phyloP scores from a whole-genome alignment of 1,140 invertebrate genomes.

The Apis laboriosa region DNA sequence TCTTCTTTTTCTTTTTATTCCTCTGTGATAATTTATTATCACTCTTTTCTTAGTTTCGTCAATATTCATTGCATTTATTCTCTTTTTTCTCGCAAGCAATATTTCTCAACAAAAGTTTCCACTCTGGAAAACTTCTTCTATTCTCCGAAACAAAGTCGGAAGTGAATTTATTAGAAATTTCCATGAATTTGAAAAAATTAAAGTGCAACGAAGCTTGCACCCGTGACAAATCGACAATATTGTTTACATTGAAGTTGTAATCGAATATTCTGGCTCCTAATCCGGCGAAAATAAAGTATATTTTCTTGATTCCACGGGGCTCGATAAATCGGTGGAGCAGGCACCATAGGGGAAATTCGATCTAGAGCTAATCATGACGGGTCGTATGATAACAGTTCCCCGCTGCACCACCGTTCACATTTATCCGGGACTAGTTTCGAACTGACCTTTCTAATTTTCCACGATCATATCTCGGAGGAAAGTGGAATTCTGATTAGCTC shows the following conservation, averaged over 20 bases:
- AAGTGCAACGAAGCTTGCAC: neutral
- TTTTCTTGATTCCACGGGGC: neutral
- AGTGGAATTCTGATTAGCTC: constrained; percentile 20
- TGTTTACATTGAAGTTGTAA: neutral
- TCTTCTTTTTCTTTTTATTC: too few species aligned
- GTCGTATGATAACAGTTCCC: constrained; percentile 1
- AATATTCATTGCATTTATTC: too few species aligned
- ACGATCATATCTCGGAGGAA: constrained; percentile 18
- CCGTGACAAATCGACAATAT: neutral
- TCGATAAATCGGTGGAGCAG: constrained; percentile 6
- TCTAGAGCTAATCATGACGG: neutral
- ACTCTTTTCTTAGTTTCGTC: too few species aligned
- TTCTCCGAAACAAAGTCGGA: neutral
- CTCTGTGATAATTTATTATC: too few species aligned
- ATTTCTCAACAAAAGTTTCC: too few species aligned
- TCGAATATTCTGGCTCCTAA: neutral
- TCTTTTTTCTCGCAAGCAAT: too few species aligned
- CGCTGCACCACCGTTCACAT: neutral
- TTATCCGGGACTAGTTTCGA: neutral
- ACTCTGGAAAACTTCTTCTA: neutral
- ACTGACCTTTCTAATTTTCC: constrained; percentile 29
- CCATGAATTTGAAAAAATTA: neutral
- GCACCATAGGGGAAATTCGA: neutral
- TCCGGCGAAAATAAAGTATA: neutral
- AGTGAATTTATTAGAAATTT: neutral